Evolutionary conservation across 2,797 vertebrate species (phyloP), one percentile per base, ranked within the genome.

Genomic region (Scomberomorus guttatus): DNA sequence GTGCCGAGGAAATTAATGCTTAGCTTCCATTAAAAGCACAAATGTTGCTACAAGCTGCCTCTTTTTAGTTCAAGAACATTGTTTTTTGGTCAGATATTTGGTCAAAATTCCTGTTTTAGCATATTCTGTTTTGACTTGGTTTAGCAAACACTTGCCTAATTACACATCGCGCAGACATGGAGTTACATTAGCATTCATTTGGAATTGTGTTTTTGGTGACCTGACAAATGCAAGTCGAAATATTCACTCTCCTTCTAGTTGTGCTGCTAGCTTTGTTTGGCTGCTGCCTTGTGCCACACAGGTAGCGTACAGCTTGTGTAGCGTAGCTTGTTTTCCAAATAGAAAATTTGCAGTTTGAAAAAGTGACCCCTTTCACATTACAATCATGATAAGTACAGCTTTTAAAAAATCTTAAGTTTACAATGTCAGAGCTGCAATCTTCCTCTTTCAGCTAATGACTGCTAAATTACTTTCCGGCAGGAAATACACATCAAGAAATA

Each of bases 371-470:
- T 42, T 65, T n/a, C 24, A 52, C 12, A 50, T 50, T 18, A 50
- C 63, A 54, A 48, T 48, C 44, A 48, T 67, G 39, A 68, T 56
- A 46, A 46, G 24, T 77, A 22, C 25, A 34, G 63, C 34, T 72
- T 77, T 44, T 18, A 60, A 74, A 44, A 37, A 51, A 17, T 2
- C 6, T 0, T 0, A 56, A 22, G 27, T 75, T 66, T 57, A 14
- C 18, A 11, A 17, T 60, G 39, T 68, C 55, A 75, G 9, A 4
- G 48, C 5, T 55, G 42, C 50, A 69, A 72, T 51, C 62, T 71
- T 72, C 34, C 37, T 72, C 77, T 15, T 64, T 82, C 50, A 34
- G 29, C n/a, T 80, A 80, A 75, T 67, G 55, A 78, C 70, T 24
- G 60, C 18, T 65, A 51, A 55, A 80, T 64, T 64, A 68, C 66